Evolutionary conservation across 2,888 invertebrate genomes (phyloP), one percentile per base, ranked within the genome.

Genomic region (Galeruca laticollis): DNA sequence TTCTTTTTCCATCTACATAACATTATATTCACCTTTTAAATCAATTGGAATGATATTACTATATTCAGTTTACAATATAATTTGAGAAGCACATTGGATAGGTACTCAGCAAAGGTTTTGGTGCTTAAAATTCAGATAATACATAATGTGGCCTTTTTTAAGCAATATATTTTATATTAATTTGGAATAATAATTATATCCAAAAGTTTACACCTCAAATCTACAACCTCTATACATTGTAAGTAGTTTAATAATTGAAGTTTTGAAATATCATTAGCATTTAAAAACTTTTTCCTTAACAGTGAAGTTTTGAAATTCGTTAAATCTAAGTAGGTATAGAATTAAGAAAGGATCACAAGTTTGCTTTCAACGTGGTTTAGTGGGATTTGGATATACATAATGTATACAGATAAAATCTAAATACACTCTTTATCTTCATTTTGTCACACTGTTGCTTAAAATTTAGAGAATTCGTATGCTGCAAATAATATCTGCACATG

Each of bases 261-360:
- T 20, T n/a, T 20, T 11, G 11, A 47, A 60, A n/a, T 43, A 20
- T 6, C 21, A 54, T 20, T 2, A 26, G 26, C 2, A 43, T 57
- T 35, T 37, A 37, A 43, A 43, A 26, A 18, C 49, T 60, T 52
- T 13, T 62, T 33, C 51, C 33, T 52, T 57, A 11, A 26, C n/a
- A 52, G 26, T 26, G 13, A 13, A 52, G 21, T 60, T 49, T 47
- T 60, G 49, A 21, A 49, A 60, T 31, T 51, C 21, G 37, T 62
- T 52, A 62, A 21, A 21, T 37, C 54, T 63, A 64, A 67, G 63
- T 60, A 66, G 54, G 62, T 69, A 67, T 67, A 61, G 68, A 62
- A 59, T 60, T 75, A 73, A 70, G 71, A 74, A 71, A 75, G 74
- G 77, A 78, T 78, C 78, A 78, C 78, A 76, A 77, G 70, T 72